Evolutionary conservation across 2,113 vertebrate species (phyloP), one percentile per base, ranked within the genome.

Genomic region (Romanogobio albipinnatus): DNA sequence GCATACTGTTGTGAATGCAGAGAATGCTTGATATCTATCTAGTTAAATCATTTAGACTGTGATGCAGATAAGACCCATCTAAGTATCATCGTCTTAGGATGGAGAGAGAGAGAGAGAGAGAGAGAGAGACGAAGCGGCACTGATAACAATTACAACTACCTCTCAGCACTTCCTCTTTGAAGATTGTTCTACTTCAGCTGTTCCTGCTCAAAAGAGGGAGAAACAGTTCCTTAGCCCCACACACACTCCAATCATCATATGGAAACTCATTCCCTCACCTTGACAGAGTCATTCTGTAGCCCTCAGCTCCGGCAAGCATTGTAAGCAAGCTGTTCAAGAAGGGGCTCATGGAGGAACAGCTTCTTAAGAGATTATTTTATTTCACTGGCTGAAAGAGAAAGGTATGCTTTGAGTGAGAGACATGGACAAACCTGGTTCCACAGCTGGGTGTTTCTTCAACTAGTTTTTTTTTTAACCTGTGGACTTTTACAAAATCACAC

Each of bases 41-140:
- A 29, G 77, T 82, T 78, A 78, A 85, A 80, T 82, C 62, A 64
- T 78, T 85, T 85, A 85, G 83, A 59, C 74, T 71, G 79, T 56
- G 83, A 82, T 82, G 78, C 43, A 82, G 78, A 87, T 87, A 71
- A 84, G 82, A 87, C 79, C 79, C 59, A 75, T 84, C 77, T 79
- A 45, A 76, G 58, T 85, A 73, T 85, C 74, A 62, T 73, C 49
- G 6, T 76, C 61, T 87, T 68, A 49, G 79, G 73, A 64, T 39
- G 56, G 76, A 51, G 76, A 75, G 78, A 84, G 24, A 26, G 29
- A 29, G 29, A 29, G 29, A 29, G 29, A 29, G 29, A 71, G 58
- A 74, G 82, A 76, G 58, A 29, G 76, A 80, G 61, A 70, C 77
- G 64, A 83, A 79, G 33, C 73, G 24, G 9, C 33, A 22, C 70